phyloP scores from a whole-genome alignment of 2,797 vertebrate genomes.

The Kryptopterus vitreolus region DNA sequence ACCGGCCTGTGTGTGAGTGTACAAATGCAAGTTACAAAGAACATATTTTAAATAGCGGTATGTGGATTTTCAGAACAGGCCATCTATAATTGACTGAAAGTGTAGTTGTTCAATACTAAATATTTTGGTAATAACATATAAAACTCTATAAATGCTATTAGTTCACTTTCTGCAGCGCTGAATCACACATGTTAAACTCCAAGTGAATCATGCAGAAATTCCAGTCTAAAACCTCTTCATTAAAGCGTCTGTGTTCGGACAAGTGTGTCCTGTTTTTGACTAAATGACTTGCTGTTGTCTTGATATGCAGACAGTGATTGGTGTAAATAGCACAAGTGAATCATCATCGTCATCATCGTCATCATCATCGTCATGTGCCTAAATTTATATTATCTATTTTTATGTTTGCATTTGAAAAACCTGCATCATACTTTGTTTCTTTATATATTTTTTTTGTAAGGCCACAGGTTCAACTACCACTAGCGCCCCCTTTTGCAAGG shows the following conservation, averaged over 20 bases:
- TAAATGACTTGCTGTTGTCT: conserved; percentile 43
- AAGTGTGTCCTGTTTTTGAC: conserved; percentile 39
- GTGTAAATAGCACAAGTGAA: conserved; percentile 1
- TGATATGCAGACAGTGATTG: conserved; percentile 6
- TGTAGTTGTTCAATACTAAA: background rate
- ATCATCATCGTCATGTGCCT: conserved; percentile 29
- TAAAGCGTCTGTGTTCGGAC: conserved; percentile 42
- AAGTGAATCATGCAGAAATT: conserved; percentile 39
- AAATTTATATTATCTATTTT: background rate
- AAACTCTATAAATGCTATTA: background rate
- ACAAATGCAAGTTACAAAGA: background rate
- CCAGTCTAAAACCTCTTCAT: conserved; percentile 1
- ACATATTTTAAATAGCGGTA: background rate
- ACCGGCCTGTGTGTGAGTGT: conserved; percentile 90
- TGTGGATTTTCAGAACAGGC: background rate
- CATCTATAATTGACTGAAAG: too few species aligned
- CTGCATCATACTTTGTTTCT: background rate
- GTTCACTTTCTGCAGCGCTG: conserved; percentile 7
- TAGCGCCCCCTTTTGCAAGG: too few species aligned
- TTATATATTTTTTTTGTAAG: too few species aligned
- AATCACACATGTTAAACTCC: conserved; percentile 9
- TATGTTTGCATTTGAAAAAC: background rate
- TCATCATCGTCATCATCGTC: too few species aligned
- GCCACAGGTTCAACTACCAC: too few species aligned
- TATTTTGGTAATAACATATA: background rate